Evolutionary conservation across 1,140 invertebrate genomes (phyloP).

Genomic region (Eurosta solidaginis): DNA sequence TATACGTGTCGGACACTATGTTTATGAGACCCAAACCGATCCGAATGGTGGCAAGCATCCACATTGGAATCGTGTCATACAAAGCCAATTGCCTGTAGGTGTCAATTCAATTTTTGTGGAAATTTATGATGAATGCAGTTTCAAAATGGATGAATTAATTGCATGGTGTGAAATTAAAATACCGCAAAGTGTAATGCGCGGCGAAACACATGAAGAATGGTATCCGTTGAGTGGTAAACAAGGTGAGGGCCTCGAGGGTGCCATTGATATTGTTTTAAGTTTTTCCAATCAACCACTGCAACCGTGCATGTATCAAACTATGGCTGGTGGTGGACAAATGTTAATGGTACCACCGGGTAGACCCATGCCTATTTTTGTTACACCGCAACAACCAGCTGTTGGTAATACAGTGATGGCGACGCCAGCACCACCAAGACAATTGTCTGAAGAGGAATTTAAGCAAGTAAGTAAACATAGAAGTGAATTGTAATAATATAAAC

Average conservation of each 20-base stretch:
- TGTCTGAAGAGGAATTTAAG: slow-evolving; percentile 76
- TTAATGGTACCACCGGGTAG: slow-evolving; percentile 68
- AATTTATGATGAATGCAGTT: slow-evolving; percentile 96
- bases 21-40: slow-evolving; percentile 91
- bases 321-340: slow-evolving; percentile 59
- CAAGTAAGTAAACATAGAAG: slow-evolving; percentile 63
- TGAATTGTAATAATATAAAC: not conserved
- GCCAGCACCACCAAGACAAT: not conserved
- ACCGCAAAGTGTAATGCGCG: slow-evolving; percentile 79
- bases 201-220: slow-evolving; percentile 93
- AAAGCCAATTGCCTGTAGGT: slow-evolving; percentile 81
- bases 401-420: slow-evolving; percentile 43
- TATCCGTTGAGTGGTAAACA: slow-evolving; percentile 88
- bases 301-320: slow-evolving; percentile 35
- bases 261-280: slow-evolving; percentile 77
- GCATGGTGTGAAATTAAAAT: slow-evolving; percentile 89
- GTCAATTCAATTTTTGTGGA: slow-evolving; percentile 88
- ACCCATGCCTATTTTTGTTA: slow-evolving; percentile 63
- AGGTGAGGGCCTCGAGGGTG: slow-evolving; percentile 91
- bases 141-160: slow-evolving; percentile 93
- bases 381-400: slow-evolving; percentile 55
- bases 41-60: slow-evolving; percentile 95
- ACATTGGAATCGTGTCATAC: slow-evolving; percentile 60
- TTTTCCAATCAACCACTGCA: slow-evolving; percentile 62
- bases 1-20: slow-evolving; percentile 85